Conservation (phyloP, 1,140 invertebrate species). For the Elymnias hypermnestra region DNA sequence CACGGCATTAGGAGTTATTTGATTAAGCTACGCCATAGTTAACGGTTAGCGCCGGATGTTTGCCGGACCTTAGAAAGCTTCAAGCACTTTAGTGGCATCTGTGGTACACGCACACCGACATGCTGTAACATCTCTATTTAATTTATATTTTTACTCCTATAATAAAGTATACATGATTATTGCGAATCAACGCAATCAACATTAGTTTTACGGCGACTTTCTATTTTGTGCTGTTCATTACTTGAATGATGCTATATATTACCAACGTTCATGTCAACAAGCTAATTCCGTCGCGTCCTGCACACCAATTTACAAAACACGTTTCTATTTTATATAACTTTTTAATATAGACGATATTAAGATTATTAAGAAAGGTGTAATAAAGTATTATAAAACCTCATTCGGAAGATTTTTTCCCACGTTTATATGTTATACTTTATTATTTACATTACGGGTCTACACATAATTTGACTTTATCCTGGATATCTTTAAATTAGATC, state of each 20-base stretch:
- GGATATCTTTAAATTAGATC: no score
- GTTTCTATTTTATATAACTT: neutral
- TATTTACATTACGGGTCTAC: no score
- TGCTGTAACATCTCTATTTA: constrained; percentile 48
- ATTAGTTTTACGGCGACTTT: constrained; percentile 25
- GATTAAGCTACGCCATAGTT: constrained; percentile 24
- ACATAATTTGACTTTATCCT: no score
- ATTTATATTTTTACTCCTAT: constrained; percentile 28
- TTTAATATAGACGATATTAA: no score
- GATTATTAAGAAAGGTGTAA: no score
- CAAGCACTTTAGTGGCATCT: constrained; percentile 37
- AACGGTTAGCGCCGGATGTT: constrained; percentile 56
- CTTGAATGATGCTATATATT: neutral
- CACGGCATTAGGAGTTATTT: constrained; percentile 27
- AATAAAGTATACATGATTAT: constrained; percentile 46
- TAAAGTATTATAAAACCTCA: no score
- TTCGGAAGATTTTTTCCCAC: no score
- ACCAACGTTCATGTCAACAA: neutral
- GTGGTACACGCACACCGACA: constrained; percentile 40
- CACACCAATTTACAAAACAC: neutral
- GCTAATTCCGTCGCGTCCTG: neutral
- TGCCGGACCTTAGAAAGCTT: constrained; percentile 61
- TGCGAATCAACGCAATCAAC: constrained; percentile 33
- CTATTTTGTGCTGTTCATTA: neutral
- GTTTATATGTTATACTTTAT: no score